phyloP scores from a whole-genome alignment of 2,797 vertebrate species.

The Gymnoscopelus braueri region DNA sequence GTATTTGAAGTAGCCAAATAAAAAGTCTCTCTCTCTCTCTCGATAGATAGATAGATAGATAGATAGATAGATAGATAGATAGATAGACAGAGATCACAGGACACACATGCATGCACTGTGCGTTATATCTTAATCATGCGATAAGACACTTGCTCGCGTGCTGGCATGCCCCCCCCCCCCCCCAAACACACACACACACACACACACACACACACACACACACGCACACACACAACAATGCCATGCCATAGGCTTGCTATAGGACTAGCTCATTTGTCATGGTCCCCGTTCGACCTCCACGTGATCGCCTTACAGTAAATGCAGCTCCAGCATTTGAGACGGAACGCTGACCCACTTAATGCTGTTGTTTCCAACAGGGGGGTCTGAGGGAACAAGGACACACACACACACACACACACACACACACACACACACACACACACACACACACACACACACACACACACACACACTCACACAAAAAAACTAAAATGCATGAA shows the following conservation, averaged over 20 bases:
- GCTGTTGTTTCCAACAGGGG: constrained; percentile 35
- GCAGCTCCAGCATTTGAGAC: constrained; percentile 43
- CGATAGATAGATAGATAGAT: too few relatives aligned
- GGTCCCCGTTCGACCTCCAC: constrained; percentile 26
- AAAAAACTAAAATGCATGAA: not conserved
- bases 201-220: not conserved
- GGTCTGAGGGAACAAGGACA: constrained; percentile 38
- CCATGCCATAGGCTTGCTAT: constrained; percentile 28
- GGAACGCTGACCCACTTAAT: constrained; percentile 72
- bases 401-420: constrained; percentile 13
- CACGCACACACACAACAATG: constrained; percentile 4
- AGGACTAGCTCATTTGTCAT: constrained; percentile 11
- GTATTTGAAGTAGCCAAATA: too few relatives aligned
- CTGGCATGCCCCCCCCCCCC: not conserved
- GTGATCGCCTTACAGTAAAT: constrained; percentile 6
- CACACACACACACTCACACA: not conserved
- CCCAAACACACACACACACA: not conserved
- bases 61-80: too few relatives aligned
- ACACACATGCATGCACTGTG: not conserved
- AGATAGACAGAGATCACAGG: not conserved
- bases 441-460: not conserved
- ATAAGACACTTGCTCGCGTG: not conserved
- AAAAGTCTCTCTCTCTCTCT: too few relatives aligned
- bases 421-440: not conserved
- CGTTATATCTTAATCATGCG: too few relatives aligned